Percentiles rank a stretch among this genome's conserved stretches.
phyloP scores from a whole-genome alignment of 2,888 invertebrate species.

The Drosophila quinaria region DNA sequence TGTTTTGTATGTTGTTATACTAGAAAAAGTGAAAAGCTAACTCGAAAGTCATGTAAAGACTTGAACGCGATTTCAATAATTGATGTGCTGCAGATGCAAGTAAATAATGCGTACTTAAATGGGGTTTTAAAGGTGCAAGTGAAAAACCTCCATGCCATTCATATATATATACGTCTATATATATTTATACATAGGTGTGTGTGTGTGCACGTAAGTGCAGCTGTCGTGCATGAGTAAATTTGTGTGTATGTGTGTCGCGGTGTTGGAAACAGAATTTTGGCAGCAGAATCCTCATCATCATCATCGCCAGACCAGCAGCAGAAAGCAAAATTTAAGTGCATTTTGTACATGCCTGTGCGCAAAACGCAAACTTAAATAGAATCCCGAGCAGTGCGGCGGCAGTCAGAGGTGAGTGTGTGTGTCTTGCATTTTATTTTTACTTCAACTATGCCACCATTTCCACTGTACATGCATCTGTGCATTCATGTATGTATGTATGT shows the following conservation, averaged over 20 bases:
- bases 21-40: conserved; percentile 64
- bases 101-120: conserved; percentile 18
- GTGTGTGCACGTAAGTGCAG: conserved; percentile 52
- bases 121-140: conserved; percentile 43
- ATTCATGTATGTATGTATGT: conserved; percentile 23
- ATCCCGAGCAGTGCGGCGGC: conserved; percentile 27
- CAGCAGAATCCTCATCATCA: conserved; percentile 43
- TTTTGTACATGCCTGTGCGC: conserved; percentile 42
- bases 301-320: conserved; percentile 29
- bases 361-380: conserved; percentile 53
- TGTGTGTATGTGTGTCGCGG: conserved; percentile 29
- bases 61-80: conserved; percentile 29
- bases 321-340: conserved; percentile 49
- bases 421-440: conserved; percentile 51
- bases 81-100: conserved; percentile 20
- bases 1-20: conserved; percentile 67
- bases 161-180: conserved; percentile 18
- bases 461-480: conserved; percentile 5
- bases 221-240: conserved; percentile 43
- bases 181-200: too few species aligned
- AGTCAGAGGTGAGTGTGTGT: conserved; percentile 48
- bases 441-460: conserved; percentile 20
- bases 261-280: conserved; percentile 58
- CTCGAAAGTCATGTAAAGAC: conserved; percentile 54
- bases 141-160: conserved; percentile 52